phyloP scores from a whole-genome alignment of 2,113 vertebrate genomes.

The Campylorhamphus procurvoides region DNA sequence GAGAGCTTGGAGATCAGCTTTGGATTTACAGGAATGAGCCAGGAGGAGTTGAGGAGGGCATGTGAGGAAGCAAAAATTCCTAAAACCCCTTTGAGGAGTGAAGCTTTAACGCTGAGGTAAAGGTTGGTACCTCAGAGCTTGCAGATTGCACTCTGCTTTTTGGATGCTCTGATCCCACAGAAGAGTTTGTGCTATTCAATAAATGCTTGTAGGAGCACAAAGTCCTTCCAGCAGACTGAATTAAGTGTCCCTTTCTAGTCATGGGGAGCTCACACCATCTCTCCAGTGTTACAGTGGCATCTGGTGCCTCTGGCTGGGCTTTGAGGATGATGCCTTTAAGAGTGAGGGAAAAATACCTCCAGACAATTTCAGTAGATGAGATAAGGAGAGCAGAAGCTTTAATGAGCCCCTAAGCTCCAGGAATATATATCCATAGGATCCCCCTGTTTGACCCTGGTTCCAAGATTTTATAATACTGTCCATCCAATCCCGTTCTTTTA shows the following conservation, averaged over 20 bases:
- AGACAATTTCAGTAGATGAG: too few species aligned
- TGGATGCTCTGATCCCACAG: background rate
- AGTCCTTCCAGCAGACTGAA: background rate
- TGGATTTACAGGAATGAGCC: background rate
- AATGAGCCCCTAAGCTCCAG: too few species aligned
- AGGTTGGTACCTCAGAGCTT: background rate
- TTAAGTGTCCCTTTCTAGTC: background rate
- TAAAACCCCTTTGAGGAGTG: background rate
- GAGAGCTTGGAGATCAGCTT: background rate
- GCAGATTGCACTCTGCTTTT: background rate
- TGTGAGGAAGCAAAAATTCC: background rate
- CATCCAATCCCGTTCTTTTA: too few species aligned
- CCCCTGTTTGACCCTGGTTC: too few species aligned
- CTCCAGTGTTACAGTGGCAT: background rate
- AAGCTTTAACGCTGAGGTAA: background rate
- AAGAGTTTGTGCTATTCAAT: background rate
- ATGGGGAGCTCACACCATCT: background rate
- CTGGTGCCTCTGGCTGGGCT: background rate
- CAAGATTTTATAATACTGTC: too few species aligned
- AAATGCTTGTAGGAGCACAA: background rate
- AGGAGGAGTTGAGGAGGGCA: background rate
- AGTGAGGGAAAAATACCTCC: too few species aligned
- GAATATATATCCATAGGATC: too few species aligned
- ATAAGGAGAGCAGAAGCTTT: too few species aligned
- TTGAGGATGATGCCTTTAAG: background rate